These are phyloP conservation scores for Procavia capensis DNA, from an alignment of 2,113 vertebrate species.

Conservation along the genomic window DNA sequence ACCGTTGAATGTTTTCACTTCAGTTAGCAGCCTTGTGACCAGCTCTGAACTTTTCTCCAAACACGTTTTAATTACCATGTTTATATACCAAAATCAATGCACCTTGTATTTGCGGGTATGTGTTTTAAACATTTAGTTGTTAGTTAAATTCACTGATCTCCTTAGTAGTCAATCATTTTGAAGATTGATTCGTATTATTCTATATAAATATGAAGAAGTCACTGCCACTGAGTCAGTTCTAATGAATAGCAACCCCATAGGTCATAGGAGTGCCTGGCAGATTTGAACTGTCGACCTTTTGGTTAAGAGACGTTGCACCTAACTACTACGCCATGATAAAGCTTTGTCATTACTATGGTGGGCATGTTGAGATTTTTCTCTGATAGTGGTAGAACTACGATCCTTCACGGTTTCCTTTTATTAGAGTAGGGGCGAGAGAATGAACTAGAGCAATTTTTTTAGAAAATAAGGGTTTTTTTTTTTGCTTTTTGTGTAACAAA, in stretches of 20 bases:
- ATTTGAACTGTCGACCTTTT: too few relatives aligned
- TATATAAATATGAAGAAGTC: too few relatives aligned
- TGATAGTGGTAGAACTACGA: not conserved
- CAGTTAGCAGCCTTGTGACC: not conserved
- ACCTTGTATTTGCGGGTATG: not conserved
- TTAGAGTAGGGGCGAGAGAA: not conserved
- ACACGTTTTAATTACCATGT: not conserved
- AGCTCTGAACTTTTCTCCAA: not conserved
- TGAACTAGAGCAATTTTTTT: not conserved
- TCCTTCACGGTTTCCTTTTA: not conserved
- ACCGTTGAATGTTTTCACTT: not conserved
- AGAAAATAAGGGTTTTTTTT: not conserved
- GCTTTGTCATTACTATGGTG: not conserved
- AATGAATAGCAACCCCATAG: too few relatives aligned
- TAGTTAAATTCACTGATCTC: not conserved
- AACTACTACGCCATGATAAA: too few relatives aligned
- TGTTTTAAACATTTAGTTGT: not conserved
- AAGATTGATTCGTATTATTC: not conserved
- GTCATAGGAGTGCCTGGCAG: too few relatives aligned
- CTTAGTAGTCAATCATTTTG: not conserved
- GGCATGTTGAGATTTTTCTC: not conserved
- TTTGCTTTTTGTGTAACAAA: conserved; percentile 69
- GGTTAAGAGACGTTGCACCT: too few relatives aligned
- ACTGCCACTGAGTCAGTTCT: too few relatives aligned
- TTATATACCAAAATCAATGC: not conserved